Percentiles rank a stretch among this genome's conserved stretches.
Conservation (phyloP, 2,888 invertebrate genomes). For the Drosophila robusta region DNA sequence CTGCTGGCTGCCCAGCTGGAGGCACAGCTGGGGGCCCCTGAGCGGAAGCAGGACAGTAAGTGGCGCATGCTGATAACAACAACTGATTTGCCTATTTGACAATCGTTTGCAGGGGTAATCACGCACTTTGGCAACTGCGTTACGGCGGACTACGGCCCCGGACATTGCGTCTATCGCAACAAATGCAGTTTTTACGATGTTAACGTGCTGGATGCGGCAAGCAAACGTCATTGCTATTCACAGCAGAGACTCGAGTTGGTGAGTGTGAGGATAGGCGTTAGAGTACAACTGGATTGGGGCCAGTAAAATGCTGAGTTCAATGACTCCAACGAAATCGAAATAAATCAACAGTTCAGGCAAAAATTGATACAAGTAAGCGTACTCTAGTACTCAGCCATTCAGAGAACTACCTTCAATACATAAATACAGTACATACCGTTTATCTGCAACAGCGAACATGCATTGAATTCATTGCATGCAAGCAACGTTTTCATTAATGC, state of each 20-base stretch:
- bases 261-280: not conserved
- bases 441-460: too few species aligned
- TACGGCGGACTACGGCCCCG: conserved; percentile 42
- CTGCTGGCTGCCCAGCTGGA: conserved; percentile 13
- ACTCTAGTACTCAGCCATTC: too few species aligned
- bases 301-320: too few species aligned
- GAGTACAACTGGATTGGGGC: too few species aligned
- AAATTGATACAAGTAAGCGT: too few species aligned
- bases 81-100: not conserved
- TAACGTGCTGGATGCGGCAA: conserved; percentile 22
- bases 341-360: too few species aligned
- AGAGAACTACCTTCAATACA: too few species aligned
- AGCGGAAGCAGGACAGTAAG: not conserved
- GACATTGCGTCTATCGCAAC: conserved; percentile 39
- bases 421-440: too few species aligned
- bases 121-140: conserved; percentile 56
- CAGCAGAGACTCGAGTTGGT: conserved; percentile 57
- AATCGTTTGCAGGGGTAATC: conserved; percentile 16
- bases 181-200: conserved; percentile 44
- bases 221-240: conserved; percentile 41
- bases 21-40: not conserved
- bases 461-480: too few species aligned
- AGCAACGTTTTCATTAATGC: too few species aligned
- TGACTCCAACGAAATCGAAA: too few species aligned
- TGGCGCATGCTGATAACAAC: not conserved